phyloP scores from a whole-genome alignment of 2,113 vertebrate species.

The human (Homo sapiens) region GRCh38 chr9:35406501-35407000 shows the following conservation, averaged over 20 bases:
- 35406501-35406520: not conserved
- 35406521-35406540: not conserved
- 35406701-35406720: not conserved
- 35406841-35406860: slow-evolving; percentile 8
- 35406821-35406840: slow-evolving; percentile 48
- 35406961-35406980: not conserved
- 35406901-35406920: too few relatives aligned
- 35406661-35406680: fast-evolving
- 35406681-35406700: not conserved
- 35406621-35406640: too few relatives aligned
- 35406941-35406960: not conserved
- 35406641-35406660: fast-evolving
- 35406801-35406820: not conserved
- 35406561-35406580: not conserved
- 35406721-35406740: not conserved
- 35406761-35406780: slow-evolving; percentile 40
- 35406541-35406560: not conserved
- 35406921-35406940: not conserved
- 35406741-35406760: not conserved
- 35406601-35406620: not conserved
- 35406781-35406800: slow-evolving; percentile 63
- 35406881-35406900: not conserved
- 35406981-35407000: not conserved
- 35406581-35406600: not conserved
- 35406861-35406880: not conserved